Evolutionary conservation across 2,888 invertebrate species (phyloP).

Genomic region (Aricia artaxerxes): DNA sequence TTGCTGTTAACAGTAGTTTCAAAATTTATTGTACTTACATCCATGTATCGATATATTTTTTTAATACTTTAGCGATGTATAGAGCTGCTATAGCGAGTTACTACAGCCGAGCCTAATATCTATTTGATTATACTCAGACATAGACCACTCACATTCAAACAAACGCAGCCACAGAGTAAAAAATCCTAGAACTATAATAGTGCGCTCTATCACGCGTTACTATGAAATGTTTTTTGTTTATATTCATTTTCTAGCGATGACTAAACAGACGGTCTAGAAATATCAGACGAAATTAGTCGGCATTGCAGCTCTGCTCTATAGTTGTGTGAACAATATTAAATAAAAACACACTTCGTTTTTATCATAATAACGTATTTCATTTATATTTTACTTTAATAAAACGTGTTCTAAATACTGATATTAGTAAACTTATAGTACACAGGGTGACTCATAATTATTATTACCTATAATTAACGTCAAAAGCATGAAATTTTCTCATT

Average conservation of each 20-base stretch:
- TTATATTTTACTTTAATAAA: not conserved
- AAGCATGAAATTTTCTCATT: not conserved
- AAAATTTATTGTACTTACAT: not conserved
- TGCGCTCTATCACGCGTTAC: slow-evolving; percentile 36
- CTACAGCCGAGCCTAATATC: slow-evolving; percentile 19
- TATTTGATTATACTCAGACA: slow-evolving; percentile 33
- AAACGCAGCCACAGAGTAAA: slow-evolving; percentile 44
- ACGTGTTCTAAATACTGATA: not conserved
- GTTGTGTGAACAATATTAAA: slow-evolving; percentile 51
- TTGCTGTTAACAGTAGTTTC: not conserved
- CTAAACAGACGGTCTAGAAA: slow-evolving; percentile 46
- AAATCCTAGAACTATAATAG: slow-evolving; percentile 38
- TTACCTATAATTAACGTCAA: not conserved
- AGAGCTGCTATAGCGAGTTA: not conserved
- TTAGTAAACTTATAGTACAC: too few relatives aligned
- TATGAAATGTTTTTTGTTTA: slow-evolving; percentile 45
- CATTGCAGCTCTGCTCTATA: slow-evolving; percentile 50
- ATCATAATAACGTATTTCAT: too few relatives aligned
- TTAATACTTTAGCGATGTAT: not conserved
- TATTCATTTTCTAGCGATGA: slow-evolving; percentile 50
- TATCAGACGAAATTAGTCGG: slow-evolving; percentile 48
- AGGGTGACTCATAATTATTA: too few relatives aligned
- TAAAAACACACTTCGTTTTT: slow-evolving; percentile 14
- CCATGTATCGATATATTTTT: too few relatives aligned
- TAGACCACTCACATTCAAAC: slow-evolving; percentile 37